Base-by-base conservation (phyloP, 2,113 vertebrate genomes). In the Oncorhynchus kisutch region DNA sequence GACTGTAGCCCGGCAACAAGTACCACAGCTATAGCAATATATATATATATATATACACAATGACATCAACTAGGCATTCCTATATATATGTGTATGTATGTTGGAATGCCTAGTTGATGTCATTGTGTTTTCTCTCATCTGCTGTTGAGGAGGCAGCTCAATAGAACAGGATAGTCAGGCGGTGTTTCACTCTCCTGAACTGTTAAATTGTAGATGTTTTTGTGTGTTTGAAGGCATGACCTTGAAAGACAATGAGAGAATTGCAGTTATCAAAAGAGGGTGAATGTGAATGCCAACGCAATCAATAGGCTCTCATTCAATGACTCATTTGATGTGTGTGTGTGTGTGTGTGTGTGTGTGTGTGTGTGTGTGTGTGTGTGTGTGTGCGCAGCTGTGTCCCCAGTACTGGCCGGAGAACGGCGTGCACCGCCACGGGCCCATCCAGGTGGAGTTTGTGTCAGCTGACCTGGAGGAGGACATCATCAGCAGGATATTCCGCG, bases 381-480 rank as follows among this genome's bases (percentile, higher is more conserved):
- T 27, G 27, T 27, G 70, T 29, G 85, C 69, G 70, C 72, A 99
- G 98, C 82, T 99, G 68, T 99, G 98, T 92, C 97, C 97, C 49
- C 98, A 99, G 92, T 99, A 99, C 91, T 99, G 98, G 98, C 98
- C 98, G 1, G 98, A 99, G 90, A 97, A 98, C 0, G 96, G 97
- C 31, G 94, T 99, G 4, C 96, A 98, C 72, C 92, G 96, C 6
- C 96, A 97, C 0, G 98, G 98, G 8, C 97, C 97, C 1, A 96
- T 99, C 82, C 98, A 99, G 86, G 96, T 99, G 91, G 98, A 99
- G 86, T 99, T 99, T 80, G 97, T 98, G 8, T 99, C 97, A 0
- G 97, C 97, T 1, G 96, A 99, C 71, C 91, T 99, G 78, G 97
- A 99, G 86, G 98, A 99, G 84, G 98, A 99, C 79, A 97, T 99